Evolutionary conservation across 2,888 invertebrate genomes (phyloP).

Genomic region (Eupithecia vulgata): DNA sequence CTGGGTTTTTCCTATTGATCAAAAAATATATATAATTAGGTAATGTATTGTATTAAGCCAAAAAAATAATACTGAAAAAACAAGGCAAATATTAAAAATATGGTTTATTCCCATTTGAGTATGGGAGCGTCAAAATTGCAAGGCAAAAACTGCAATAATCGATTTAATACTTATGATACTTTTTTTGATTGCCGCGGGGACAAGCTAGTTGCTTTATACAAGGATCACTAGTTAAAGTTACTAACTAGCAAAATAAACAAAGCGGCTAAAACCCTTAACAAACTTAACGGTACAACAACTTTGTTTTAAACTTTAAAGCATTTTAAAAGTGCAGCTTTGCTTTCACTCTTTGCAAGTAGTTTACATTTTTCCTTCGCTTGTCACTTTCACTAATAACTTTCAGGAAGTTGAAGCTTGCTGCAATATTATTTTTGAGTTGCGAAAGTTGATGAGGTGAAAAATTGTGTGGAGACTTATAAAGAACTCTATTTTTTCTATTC

Average conservation of each 20-base stretch:
- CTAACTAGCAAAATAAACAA: not conserved
- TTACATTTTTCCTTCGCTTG: slow-evolving; percentile 77
- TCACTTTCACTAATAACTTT: slow-evolving; percentile 73
- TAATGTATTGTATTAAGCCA: no score
- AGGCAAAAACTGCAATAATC: no score
- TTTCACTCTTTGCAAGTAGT: slow-evolving; percentile 69
- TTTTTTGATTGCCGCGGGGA: no score
- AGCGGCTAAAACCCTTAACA: not conserved
- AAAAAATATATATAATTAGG: no score
- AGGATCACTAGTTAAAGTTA: not conserved
- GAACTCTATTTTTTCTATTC: not conserved
- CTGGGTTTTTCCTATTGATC: no score
- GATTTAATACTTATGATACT: no score
- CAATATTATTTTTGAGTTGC: slow-evolving; percentile 43
- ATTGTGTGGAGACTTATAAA: not conserved
- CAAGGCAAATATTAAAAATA: no score
- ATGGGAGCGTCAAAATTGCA: no score
- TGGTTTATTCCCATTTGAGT: no score
- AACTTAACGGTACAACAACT: not conserved
- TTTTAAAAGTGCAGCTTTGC: slow-evolving; percentile 40
- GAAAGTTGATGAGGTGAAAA: slow-evolving; percentile 20
- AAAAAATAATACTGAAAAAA: no score
- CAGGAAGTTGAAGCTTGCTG: slow-evolving; percentile 52
- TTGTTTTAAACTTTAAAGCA: slow-evolving; percentile 3
- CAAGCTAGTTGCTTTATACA: not conserved